Evolutionary conservation across 2,113 vertebrate species (phyloP).

Genomic region (Microcebus ravelobensis): DNA sequence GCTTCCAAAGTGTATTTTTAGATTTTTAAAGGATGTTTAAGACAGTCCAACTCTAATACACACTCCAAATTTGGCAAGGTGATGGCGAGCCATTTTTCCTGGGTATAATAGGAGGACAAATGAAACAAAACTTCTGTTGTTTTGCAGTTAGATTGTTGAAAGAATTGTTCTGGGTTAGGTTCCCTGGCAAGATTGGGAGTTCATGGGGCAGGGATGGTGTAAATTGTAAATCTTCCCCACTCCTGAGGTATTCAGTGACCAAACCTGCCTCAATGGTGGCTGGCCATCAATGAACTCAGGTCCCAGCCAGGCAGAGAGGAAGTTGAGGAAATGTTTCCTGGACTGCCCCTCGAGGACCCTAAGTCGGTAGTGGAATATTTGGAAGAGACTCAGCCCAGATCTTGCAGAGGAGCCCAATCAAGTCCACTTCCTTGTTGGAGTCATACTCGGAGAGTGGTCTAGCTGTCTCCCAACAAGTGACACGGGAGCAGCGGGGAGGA

Average conservation of each 20-base stretch:
- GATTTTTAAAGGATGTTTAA: background rate
- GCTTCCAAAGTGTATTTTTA: background rate
- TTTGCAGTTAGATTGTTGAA: background rate
- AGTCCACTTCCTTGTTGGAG: no score
- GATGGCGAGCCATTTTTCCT: background rate
- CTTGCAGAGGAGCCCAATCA: background rate
- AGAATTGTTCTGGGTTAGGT: background rate
- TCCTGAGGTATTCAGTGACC: background rate
- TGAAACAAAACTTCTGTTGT: background rate
- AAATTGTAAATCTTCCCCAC: background rate
- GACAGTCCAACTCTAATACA: background rate
- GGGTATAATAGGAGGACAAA: background rate
- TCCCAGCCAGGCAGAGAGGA: background rate
- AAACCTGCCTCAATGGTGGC: background rate
- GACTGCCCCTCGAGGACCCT: background rate
- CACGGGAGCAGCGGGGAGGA: fast-evolving
- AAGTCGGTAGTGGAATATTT: background rate
- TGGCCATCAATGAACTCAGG: background rate
- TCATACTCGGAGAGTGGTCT: fast-evolving
- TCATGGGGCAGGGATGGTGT: background rate
- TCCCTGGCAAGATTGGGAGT: background rate
- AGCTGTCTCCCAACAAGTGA: fast-evolving
- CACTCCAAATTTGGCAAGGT: background rate
- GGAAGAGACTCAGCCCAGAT: background rate
- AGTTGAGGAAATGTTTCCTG: background rate